Base-by-base conservation (phyloP, 2,797 vertebrate species). In the Sternarchorhynchus goeldii region DNA sequence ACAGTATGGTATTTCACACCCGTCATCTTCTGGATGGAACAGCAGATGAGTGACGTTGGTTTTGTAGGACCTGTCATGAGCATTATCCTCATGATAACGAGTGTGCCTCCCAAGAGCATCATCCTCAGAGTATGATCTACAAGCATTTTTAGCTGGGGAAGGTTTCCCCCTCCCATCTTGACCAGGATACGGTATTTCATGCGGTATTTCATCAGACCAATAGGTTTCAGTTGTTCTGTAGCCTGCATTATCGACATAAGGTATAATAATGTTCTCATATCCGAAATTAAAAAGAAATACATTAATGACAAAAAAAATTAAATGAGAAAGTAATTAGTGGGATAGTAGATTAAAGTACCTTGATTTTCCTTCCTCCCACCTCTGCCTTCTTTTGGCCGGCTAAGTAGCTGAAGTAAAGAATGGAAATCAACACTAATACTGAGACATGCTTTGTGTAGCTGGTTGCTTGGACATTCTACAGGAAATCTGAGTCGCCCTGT, bases 11-110 rank as follows among this genome's bases (percentile, higher is more conserved):
- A 77, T 85, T 59, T 81, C 76, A 73, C 69, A 45, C 57, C 20
- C 17, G 31, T 55, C 77, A 31, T 74, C 69, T n/a, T 72, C 59
- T 56, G 76, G 73, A 80, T 70, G 56, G 10, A 79, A 89, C 21
- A 88, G 85, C 21, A 85, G 84, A 14, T 74, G 81, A 45, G 36
- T 20, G 73, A 86, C 84, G 32, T 77, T 83, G 20, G 87, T 85
- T 45, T 81, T 57, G 69, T 83, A 82, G 16, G 84, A 72, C 32
- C 82, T 84, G 63, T 79, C 77, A 72, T 77, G 67, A 50, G 73
- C 31, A 58, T 80, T 68, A 16, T 34, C 76, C 20, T 87, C 78
- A 8, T 68, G 75, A 21, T 81, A 25, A 80, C 72, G 86, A 81
- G 56, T n/a, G 0, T 34, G 39, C 65, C 75, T 78, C 74, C 59